Percentiles rank a stretch among this genome's conserved stretches.
Conservation (phyloP, 2,797 vertebrate species). For the Corythornis leucogaster region DNA sequence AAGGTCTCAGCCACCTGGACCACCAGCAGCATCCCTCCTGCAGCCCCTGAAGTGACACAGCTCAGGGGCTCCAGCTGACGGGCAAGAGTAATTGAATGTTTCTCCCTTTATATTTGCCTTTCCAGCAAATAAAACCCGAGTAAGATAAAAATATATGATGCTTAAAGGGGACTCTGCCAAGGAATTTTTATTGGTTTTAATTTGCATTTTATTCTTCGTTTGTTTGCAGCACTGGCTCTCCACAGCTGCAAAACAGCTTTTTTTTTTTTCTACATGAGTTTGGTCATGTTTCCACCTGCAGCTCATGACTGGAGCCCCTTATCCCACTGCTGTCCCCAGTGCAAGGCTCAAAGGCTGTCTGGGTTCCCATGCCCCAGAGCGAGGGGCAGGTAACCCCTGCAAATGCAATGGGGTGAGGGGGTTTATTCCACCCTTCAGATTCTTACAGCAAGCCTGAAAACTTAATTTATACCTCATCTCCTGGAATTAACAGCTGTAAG, state of each 20-base stretch:
- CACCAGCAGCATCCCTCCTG: background rate
- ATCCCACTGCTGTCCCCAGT: background rate
- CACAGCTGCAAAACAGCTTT: background rate
- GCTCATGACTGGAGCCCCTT: background rate
- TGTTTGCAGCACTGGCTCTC: background rate
- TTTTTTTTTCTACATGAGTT: background rate
- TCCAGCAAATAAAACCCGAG: slow-evolving; percentile 47
- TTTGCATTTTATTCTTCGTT: background rate
- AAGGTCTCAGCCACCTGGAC: background rate
- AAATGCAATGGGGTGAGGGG: background rate
- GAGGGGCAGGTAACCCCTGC: background rate
- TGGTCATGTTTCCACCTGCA: background rate
- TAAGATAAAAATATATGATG: slow-evolving; percentile 61
- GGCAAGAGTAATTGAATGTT: slow-evolving; percentile 49
- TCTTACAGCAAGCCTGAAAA: background rate
- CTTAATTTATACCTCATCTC: background rate
- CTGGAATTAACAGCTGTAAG: background rate
- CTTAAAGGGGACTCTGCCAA: slow-evolving; percentile 57
- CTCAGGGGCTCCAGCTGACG: background rate
- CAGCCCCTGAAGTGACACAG: rapidly evolving
- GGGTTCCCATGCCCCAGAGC: rapidly evolving
- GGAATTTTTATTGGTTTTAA: slow-evolving; percentile 39
- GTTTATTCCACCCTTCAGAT: background rate
- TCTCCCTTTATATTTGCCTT: slow-evolving; percentile 56
- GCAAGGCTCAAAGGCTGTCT: rapidly evolving